phyloP scores from a whole-genome alignment of 2,113 vertebrate genomes.

The Notiomystis cincta region DNA sequence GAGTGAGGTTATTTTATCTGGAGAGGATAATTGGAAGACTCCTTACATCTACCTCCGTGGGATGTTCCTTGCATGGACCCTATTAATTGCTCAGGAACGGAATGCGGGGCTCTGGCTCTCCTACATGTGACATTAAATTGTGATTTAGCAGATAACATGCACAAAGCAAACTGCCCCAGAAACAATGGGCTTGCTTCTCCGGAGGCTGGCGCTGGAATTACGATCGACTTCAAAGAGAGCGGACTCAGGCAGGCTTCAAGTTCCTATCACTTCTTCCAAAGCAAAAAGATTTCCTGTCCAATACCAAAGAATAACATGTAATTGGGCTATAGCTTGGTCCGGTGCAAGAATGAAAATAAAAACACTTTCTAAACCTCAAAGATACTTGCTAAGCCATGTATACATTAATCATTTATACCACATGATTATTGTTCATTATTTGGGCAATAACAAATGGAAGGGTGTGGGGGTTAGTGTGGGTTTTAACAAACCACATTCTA shows the following conservation, averaged over 20 bases:
- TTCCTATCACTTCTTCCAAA: background rate
- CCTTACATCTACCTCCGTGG: background rate
- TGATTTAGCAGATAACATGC: conserved; percentile 23
- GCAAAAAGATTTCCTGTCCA: conserved; percentile 2
- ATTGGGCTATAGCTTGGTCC: conserved; percentile 57
- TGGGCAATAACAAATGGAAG: conserved; percentile 82
- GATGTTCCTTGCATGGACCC: background rate
- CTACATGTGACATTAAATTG: conserved; percentile 14
- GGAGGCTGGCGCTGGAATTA: conserved; percentile 20
- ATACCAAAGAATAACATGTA: conserved; percentile 42
- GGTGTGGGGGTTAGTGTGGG: conserved; percentile 80
- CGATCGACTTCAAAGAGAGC: background rate
- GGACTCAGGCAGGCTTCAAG: background rate
- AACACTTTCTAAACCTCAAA: conserved; percentile 77
- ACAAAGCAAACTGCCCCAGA: conserved; percentile 23
- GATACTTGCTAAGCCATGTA: conserved; percentile 75
- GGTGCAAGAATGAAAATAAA: conserved; percentile 73
- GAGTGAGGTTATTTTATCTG: background rate
- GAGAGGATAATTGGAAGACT: background rate
- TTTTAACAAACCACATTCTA: conserved; percentile 84
- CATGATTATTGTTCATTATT: conserved; percentile 80
- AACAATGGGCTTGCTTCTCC: conserved; percentile 22
- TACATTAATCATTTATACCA: conserved; percentile 84
- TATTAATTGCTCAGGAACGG: background rate
- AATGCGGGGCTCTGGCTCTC: background rate